Percentiles rank a stretch among this genome's conserved stretches.
These are phyloP conservation scores for Ornithoptera alexandrae DNA, from an alignment of 2,888 invertebrate species.

Conservation along the genomic window DNA sequence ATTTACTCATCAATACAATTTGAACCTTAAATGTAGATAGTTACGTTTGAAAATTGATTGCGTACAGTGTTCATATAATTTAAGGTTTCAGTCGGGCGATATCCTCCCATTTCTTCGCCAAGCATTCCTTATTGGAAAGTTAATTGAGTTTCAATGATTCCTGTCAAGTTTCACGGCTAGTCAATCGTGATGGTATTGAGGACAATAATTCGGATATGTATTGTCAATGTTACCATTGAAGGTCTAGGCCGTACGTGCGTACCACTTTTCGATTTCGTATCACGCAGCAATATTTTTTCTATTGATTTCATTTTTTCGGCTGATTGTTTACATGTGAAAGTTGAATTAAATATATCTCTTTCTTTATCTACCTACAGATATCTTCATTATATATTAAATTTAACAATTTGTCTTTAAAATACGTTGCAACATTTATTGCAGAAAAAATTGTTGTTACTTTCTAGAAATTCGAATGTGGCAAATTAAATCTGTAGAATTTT, in stretches of 20 bases:
- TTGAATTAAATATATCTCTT: no score
- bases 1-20: not conserved
- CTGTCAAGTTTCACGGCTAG: conserved; percentile 13
- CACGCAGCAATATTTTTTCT: no score
- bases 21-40: not conserved
- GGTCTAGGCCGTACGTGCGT: conserved; percentile 23
- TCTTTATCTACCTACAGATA: no score
- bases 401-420: no score
- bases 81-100: conserved; percentile 17
- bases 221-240: conserved; percentile 11
- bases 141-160: conserved; percentile 24
- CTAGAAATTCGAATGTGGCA: not conserved
- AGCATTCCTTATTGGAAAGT: conserved; percentile 21
- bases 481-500: not conserved
- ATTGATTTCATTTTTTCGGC: no score
- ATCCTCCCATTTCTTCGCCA: conserved; percentile 12
- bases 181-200: not conserved
- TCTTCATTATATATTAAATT: no score
- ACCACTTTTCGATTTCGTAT: conserved; percentile 1
- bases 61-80: conserved; percentile 4
- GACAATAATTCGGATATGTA: conserved; percentile 21
- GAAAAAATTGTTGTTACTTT: not conserved
- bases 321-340: no score
- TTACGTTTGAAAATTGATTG: conserved; percentile 2
- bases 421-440: no score